Percentiles rank a stretch among this genome's conserved stretches.
Conservation (phyloP, 2,797 vertebrate genomes). For the Rhadinocentrus ornatus region DNA sequence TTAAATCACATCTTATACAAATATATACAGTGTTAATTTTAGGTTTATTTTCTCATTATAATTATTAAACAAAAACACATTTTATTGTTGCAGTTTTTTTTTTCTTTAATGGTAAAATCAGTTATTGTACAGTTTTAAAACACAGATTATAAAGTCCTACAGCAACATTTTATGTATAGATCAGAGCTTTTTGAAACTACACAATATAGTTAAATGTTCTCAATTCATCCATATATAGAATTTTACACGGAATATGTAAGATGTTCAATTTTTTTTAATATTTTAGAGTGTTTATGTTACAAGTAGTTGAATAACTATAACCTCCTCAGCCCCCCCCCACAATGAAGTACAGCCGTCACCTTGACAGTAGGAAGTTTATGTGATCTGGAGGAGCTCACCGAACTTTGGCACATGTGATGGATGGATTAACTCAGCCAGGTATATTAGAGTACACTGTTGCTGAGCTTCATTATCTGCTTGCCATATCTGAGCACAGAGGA, state of each 20-base stretch:
- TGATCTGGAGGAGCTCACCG: constrained; percentile 41
- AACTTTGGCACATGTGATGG: constrained; percentile 65
- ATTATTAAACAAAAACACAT: too few species aligned
- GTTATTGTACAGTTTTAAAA: background rate
- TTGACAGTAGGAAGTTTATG: constrained; percentile 53
- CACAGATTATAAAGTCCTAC: background rate
- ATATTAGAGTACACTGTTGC: constrained; percentile 57
- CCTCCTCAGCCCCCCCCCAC: too few species aligned
- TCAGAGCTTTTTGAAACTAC: background rate
- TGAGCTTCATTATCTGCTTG: constrained; percentile 65
- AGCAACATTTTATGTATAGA: background rate
- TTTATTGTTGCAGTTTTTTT: background rate
- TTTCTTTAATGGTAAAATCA: background rate
- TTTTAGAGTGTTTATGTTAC: background rate
- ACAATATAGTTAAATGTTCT: background rate
- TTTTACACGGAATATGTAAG: background rate
- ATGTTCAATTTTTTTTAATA: background rate
- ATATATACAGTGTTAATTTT: background rate
- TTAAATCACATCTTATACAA: background rate
- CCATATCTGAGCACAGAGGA: constrained; percentile 54
- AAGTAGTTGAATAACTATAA: too few species aligned
- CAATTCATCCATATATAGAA: background rate
- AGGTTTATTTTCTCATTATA: background rate
- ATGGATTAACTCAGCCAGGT: constrained; percentile 65
- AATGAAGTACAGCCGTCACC: constrained; percentile 35